Conservation (phyloP, 1,140 invertebrate species). For the Adoxophyes honmai region DNA sequence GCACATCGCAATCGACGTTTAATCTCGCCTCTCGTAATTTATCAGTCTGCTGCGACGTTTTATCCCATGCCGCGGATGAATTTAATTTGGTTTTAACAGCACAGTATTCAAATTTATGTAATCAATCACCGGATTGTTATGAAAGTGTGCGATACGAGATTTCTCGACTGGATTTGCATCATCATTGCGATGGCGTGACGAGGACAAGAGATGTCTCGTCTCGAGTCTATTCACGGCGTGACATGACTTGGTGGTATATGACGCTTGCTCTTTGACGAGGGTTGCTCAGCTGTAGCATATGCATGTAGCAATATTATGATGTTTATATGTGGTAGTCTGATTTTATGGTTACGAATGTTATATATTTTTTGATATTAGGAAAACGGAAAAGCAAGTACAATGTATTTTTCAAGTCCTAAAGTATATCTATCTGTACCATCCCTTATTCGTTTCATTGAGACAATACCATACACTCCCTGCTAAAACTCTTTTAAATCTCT, state of each 20-base stretch:
- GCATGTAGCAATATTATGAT: too few relatives aligned
- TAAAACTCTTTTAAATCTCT: too few relatives aligned
- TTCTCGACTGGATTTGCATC: conserved; percentile 71
- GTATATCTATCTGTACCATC: too few relatives aligned
- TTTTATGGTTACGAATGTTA: too few relatives aligned
- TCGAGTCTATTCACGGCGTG: background rate
- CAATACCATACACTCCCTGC: too few relatives aligned
- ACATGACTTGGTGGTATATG: background rate
- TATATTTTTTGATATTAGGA: too few relatives aligned
- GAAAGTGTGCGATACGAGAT: conserved; percentile 71
- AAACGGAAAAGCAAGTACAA: too few relatives aligned
- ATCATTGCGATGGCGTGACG: conserved; percentile 40
- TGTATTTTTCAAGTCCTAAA: too few relatives aligned
- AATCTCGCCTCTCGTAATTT: conserved; percentile 69
- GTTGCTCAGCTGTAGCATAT: too few relatives aligned
- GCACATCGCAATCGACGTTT: conserved; percentile 48
- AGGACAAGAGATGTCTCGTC: conserved; percentile 2
- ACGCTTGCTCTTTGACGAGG: too few relatives aligned
- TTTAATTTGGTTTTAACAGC: conserved; percentile 71
- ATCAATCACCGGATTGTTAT: conserved; percentile 74
- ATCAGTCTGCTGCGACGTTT: conserved; percentile 63
- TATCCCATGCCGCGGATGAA: conserved; percentile 65
- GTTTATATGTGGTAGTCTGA: too few relatives aligned
- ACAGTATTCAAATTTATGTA: conserved; percentile 74
- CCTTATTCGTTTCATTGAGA: too few relatives aligned